Base-by-base conservation (phyloP, 37 sponge, comb jelly and placozoan species). In the Agelas oroides region DNA sequence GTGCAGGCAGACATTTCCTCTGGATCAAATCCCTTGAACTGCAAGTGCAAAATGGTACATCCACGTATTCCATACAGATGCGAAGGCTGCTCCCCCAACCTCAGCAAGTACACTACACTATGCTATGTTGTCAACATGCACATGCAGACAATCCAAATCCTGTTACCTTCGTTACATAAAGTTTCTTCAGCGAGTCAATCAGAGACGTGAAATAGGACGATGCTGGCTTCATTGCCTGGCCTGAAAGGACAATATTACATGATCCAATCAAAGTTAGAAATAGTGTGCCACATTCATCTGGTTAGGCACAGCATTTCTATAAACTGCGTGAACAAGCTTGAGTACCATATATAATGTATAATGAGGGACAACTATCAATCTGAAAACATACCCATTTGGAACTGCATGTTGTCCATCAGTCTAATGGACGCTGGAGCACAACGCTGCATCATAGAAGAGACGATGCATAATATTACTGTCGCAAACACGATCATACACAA, bases 391-490 rank as follows among this genome's bases (percentile, higher is more conserved):
- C 98, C 96, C 70, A 97, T 75, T 53, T 83, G 88, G 30, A 97
- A 95, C 84, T 97, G 98, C 52, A 60, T 71, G 77, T 95, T 97
- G 73, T 97, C 98, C 93, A 97, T 87, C 28, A 97, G 76, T 60
- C 98, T 60, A 35, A 97, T 92, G 5, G 98, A 97, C 17, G 98
- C 96, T n/a, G 98, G 98, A n/a, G 96, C 94, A 88, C 94, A 93
- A 18, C 89, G 88, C 86, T 96, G 69, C 63, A 36, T 3, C 23
- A 8, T 12, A 46, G 46, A 8, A 46, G 46, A 3, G 6, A 8
- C 8, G 46, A 12, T 46, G 46, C n/a, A n/a, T n/a, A n/a, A n/a
- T n/a, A n/a, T n/a, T n/a, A n/a, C n/a, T n/a, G n/a, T n/a, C n/a
- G n/a, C n/a, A 46, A 3, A 46, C 46, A 46, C 46, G 8, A 46